Evolutionary conservation across 2,113 vertebrate species (phyloP), one percentile per base, ranked within the genome.

Genomic region (Pagrus major): DNA sequence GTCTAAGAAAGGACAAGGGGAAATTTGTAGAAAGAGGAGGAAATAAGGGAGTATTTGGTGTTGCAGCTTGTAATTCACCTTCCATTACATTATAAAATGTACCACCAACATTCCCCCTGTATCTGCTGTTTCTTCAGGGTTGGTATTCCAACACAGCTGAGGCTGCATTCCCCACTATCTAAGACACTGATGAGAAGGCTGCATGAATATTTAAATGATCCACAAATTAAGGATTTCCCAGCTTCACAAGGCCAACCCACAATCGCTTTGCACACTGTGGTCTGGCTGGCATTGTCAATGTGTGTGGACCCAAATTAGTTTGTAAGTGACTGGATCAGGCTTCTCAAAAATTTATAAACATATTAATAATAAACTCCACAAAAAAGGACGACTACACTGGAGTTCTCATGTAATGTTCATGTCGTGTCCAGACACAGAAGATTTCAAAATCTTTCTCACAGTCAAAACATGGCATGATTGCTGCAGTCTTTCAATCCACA

Each of bases 111-210:
- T 1, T 42, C 15, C 49, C 16, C 15, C 16, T 56, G 16, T 44
- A n/a, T 68, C 56, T 51, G 42, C 31, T 37, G 18, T 71, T 71
- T 16, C 72, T 56, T 51, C 44, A 37, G 18, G 25, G 39, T 20
- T 55, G n/a, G 33, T 20, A 55, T 63, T 21, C 46, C 51, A 78
- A 31, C 61, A 4, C 15, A 61, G 63, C 37, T 63, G 33, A 44
- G 25, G 37, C 29, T 29, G 23, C 41, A 58, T 18, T 47, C 6
- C 49, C 63, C 29, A 39, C 31, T 60, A 33, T 47, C 37, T 59
- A 58, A 81, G 35, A 70, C 61, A 29, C 54, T 75, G 42, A 49
- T 31, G 35, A 80, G 70, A 16, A 81, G 52, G 60, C 27, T 67
- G 33, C 29, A 56, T 27, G 42, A 12, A 46, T 54, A 56, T 59